Percentiles rank a stretch among this genome's conserved stretches.
Conservation (phyloP, 1,140 invertebrate species). For the Heterodera schachtii region DNA sequence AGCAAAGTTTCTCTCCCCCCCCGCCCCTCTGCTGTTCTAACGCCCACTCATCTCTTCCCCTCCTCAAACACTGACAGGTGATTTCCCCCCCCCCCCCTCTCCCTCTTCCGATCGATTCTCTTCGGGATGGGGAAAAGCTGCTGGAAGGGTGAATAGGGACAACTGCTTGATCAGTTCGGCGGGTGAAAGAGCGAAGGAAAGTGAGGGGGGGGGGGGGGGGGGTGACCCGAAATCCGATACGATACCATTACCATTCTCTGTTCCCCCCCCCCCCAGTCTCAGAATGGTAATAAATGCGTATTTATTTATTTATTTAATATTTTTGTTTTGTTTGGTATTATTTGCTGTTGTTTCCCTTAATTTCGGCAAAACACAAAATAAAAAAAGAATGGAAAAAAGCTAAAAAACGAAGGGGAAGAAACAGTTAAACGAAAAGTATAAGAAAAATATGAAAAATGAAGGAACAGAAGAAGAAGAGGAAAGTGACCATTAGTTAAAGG, state of each 20-base stretch:
- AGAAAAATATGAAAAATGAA: no score
- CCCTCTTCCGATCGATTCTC: conserved; percentile 4
- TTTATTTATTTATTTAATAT: no score
- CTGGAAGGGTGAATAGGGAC: neutral
- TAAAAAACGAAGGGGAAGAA: no score
- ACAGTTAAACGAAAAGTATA: no score
- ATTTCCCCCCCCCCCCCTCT: neutral
- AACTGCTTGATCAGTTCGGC: neutral
- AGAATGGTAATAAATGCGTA: neutral
- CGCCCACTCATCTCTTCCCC: conserved; percentile 11
- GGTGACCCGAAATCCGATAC: neutral
- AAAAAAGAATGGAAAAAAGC: no score
- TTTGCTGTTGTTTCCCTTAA: no score
- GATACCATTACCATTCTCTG: neutral
- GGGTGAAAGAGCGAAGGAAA: neutral
- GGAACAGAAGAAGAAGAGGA: no score
- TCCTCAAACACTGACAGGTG: conserved; percentile 13
- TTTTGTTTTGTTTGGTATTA: neutral
- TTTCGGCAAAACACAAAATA: no score
- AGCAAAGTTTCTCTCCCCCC: no score
- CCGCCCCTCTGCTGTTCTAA: neutral
- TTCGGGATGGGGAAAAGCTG: no score
- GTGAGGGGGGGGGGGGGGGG: no score
- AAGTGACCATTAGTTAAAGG: no score
- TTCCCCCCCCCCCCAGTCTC: neutral